Evolutionary conservation across 2,113 vertebrate genomes (phyloP).

Genomic region (Natator depressus): DNA sequence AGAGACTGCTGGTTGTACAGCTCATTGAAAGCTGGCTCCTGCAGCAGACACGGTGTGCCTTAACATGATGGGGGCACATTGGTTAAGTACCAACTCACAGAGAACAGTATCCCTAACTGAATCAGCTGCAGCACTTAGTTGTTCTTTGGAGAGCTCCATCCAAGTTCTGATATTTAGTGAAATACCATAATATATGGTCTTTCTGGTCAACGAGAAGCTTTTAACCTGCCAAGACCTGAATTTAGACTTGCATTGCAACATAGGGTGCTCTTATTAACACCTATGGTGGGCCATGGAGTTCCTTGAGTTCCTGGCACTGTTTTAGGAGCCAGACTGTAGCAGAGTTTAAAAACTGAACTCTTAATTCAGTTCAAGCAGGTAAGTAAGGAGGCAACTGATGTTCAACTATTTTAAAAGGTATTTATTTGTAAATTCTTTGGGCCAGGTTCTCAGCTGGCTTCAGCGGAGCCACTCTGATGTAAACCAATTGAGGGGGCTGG

Average conservation of each 20-base stretch:
- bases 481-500: background rate
- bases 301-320: background rate
- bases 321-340: background rate
- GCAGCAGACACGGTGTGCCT: background rate
- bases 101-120: background rate
- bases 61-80: background rate
- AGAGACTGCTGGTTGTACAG: background rate
- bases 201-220: background rate
- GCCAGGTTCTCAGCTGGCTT: background rate
- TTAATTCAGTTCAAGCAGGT: background rate
- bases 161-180: background rate
- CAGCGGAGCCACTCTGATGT: background rate
- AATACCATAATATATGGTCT: background rate
- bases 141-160: background rate
- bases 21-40: background rate
- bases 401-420: background rate
- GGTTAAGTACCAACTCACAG: background rate
- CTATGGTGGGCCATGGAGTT: background rate
- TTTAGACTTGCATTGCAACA: background rate
- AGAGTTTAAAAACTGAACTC: background rate
- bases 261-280: background rate
- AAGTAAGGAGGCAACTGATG: background rate
- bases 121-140: background rate
- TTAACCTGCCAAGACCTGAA: background rate
- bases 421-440: accelerated